A percentile compares a stretch with the other conserved stretches of the same genome.
phyloP scores from a whole-genome alignment of 2,888 invertebrate genomes.

The Clivina fossor region DNA sequence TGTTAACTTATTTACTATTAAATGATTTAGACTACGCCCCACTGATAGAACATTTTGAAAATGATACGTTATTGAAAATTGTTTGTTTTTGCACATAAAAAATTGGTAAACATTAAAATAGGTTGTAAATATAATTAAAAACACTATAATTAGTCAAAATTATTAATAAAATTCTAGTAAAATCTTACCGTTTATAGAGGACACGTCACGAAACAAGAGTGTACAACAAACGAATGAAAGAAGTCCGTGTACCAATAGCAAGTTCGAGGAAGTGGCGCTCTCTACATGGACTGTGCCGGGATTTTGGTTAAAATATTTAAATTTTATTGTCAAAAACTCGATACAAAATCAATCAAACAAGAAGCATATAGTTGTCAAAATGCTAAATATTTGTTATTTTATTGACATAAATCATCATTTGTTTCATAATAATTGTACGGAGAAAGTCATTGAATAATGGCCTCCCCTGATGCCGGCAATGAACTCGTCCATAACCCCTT shows the following conservation, averaged over 20 bases:
- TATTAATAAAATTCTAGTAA: constrained; percentile 20
- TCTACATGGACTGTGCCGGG: constrained; percentile 44
- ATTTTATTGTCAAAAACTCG: constrained; percentile 38
- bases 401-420: constrained; percentile 30
- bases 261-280: constrained; percentile 47
- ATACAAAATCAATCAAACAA: not conserved
- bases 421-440: constrained; percentile 24
- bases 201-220: constrained; percentile 52
- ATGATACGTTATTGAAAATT: too few species aligned
- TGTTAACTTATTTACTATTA: constrained; percentile 31
- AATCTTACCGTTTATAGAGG: constrained; percentile 50
- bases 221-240: constrained; percentile 51
- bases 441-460: constrained; percentile 34
- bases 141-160: constrained; percentile 21
- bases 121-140: too few species aligned
- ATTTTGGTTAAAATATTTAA: constrained; percentile 45
- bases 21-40: constrained; percentile 27
- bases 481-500: constrained; percentile 55
- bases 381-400: constrained; percentile 17
- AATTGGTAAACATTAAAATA: constrained; percentile 16
- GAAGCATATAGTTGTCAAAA: constrained; percentile 12
- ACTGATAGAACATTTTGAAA: not conserved
- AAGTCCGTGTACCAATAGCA: constrained; percentile 47
- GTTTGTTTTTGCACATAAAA: not conserved
- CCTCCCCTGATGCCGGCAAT: constrained; percentile 47